These are phyloP conservation scores for Balanococcus diminutus DNA, from an alignment of 2,888 invertebrate species.

Conservation along the genomic window DNA sequence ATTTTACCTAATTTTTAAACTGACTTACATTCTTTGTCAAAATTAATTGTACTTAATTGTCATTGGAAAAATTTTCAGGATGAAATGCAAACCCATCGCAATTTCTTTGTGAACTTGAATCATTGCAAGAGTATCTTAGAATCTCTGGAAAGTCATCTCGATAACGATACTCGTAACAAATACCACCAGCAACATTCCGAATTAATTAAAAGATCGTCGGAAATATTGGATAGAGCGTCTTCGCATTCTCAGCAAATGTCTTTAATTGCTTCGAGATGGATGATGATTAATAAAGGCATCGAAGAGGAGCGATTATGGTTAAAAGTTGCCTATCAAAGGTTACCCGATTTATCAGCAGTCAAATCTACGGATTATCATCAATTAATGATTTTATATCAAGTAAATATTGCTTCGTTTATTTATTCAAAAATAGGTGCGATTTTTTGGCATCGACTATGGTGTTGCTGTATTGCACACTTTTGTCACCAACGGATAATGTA, in stretches of 20 bases:
- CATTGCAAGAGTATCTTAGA: conserved; percentile 86
- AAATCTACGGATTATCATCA: conserved; percentile 84
- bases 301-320: conserved; percentile 84
- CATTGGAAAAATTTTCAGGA: conserved; percentile 56
- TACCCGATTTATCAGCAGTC: conserved; percentile 79
- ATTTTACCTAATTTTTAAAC: not conserved
- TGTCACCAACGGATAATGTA: conserved; percentile 3
- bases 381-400: conserved; percentile 69
- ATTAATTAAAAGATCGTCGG: conserved; percentile 76
- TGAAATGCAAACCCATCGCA: conserved; percentile 86
- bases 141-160: conserved; percentile 82
- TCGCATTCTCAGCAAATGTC: conserved; percentile 83
- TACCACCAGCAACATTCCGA: conserved; percentile 77
- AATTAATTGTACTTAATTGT: not conserved
- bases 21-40: not conserved
- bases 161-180: conserved; percentile 76
- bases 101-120: conserved; percentile 86
- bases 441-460: no score
- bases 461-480: not conserved
- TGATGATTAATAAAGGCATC: conserved; percentile 78
- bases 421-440: not conserved
- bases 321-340: conserved; percentile 80
- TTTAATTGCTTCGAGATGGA: conserved; percentile 84
- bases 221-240: conserved; percentile 80
- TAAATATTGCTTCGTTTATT: conserved; percentile 57